Evolutionary conservation across 2,888 invertebrate species (phyloP).

Genomic region (Drosophila quasianomalipes): DNA sequence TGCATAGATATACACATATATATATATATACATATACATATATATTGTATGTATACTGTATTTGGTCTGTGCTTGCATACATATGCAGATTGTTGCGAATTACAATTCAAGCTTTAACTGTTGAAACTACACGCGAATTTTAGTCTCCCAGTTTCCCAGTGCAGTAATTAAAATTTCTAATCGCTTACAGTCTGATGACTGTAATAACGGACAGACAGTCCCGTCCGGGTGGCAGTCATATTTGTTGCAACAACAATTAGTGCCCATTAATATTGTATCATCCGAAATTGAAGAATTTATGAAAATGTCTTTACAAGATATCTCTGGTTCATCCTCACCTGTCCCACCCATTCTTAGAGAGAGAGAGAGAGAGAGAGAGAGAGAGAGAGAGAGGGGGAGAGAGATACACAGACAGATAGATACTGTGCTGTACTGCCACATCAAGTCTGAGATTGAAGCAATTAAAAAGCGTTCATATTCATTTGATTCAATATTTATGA

Average conservation of each 20-base stretch:
- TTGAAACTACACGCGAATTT: constrained; percentile 42
- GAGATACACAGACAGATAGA: not conserved
- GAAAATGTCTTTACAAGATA: constrained; percentile 52
- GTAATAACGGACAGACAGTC: constrained; percentile 2
- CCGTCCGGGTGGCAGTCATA: not conserved
- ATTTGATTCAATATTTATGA: constrained; percentile 15
- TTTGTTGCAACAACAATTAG: constrained; percentile 49
- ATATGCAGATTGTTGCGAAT: constrained; percentile 30
- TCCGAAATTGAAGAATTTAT: constrained; percentile 53
- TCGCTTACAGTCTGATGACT: constrained; percentile 30
- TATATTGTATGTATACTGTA: not conserved
- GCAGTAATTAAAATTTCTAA: constrained; percentile 52
- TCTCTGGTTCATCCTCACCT: constrained; percentile 5
- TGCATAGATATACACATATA: not conserved
- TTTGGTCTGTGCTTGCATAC: not conserved
- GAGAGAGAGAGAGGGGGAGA: too few species aligned
- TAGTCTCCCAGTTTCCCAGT: constrained; percentile 11
- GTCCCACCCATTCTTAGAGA: not conserved
- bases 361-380: not conserved
- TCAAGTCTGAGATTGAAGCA: constrained; percentile 39
- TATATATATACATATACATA: not conserved
- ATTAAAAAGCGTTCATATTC: constrained; percentile 55
- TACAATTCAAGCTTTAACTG: constrained; percentile 50
- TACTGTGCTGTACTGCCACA: not conserved
- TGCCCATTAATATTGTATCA: constrained; percentile 61